Conservation (phyloP, 1,140 invertebrate species). For the Drosophila takahashii region DNA sequence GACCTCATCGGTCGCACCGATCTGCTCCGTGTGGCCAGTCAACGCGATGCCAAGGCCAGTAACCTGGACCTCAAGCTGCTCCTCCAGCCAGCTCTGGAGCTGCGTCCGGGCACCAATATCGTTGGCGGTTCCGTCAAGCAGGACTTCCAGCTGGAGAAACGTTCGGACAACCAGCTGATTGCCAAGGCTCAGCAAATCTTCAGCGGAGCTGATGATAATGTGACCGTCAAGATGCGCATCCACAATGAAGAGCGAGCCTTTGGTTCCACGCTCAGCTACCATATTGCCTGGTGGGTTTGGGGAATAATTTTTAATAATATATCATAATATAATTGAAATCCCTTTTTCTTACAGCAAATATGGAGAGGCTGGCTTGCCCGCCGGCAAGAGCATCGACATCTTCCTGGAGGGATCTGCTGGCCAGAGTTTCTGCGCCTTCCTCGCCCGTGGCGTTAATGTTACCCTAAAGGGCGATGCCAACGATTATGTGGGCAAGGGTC, state of each 20-base stretch:
- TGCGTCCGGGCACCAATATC: constrained; percentile 96
- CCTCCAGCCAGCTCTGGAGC: constrained; percentile 94
- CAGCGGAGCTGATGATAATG: constrained; percentile 88
- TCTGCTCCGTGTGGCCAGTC: constrained; percentile 89
- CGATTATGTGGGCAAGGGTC: constrained; percentile 98
- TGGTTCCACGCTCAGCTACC: constrained; percentile 96
- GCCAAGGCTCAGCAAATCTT: constrained; percentile 90
- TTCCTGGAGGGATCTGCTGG: constrained; percentile 97
- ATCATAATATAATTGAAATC: background rate
- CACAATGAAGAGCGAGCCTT: constrained; percentile 97
- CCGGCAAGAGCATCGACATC: constrained; percentile 93
- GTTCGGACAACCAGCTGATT: constrained; percentile 94
- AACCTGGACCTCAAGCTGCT: constrained; percentile 94
- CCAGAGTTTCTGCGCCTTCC: constrained; percentile 99
- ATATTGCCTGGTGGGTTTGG: constrained; percentile 96
- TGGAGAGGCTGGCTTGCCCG: constrained; percentile 94
- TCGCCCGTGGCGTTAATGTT: constrained; percentile 95
- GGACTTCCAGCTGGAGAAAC: constrained; percentile 96
- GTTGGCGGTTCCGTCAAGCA: constrained; percentile 93
- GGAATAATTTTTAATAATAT: too few species aligned
- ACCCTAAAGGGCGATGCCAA: constrained; percentile 98
- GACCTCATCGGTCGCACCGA: constrained; percentile 98
- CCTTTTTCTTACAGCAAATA: constrained; percentile 88
- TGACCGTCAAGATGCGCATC: constrained; percentile 93
- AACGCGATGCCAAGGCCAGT: constrained; percentile 91